Percentiles rank a stretch among this genome's conserved stretches.
phyloP scores from a whole-genome alignment of 37 sponge, comb jelly and placozoan species.

The Bolinopsis microptera region DNA sequence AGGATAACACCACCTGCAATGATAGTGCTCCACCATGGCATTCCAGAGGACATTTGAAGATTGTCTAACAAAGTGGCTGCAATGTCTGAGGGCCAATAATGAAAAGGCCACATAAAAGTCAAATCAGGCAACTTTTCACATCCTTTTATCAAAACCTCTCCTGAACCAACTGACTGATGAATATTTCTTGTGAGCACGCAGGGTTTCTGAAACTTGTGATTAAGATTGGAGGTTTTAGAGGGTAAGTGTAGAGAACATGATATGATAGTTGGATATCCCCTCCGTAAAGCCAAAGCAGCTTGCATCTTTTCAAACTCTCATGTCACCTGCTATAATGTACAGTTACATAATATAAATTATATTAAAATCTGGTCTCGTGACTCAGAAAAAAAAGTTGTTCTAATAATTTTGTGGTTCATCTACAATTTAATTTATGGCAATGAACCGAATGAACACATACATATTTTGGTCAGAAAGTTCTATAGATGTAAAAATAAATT shows the following conservation, averaged over 20 bases:
- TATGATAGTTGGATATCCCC: neutral
- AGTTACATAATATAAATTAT: no score
- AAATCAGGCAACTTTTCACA: slow-evolving; percentile 42
- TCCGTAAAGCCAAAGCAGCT: neutral
- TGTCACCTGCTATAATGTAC: no score
- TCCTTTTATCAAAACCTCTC: neutral
- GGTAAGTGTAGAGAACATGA: neutral
- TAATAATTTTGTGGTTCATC: no score
- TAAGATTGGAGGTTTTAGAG: no score
- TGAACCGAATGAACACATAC: no score
- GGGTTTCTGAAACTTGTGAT: neutral
- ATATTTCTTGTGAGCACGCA: neutral
- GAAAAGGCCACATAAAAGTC: slow-evolving; percentile 46
- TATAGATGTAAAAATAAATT: no score
- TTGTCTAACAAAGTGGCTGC: neutral
- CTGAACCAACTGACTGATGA: neutral
- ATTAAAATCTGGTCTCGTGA: no score
- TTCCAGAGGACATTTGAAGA: neutral
- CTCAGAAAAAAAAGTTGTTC: no score
- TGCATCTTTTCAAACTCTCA: neutral
- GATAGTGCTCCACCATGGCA: slow-evolving; percentile 39
- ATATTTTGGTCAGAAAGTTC: no score
- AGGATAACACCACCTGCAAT: neutral
- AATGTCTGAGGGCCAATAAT: slow-evolving; percentile 57
- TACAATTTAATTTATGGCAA: no score